These are phyloP conservation scores for Tragelaphus strepsiceros DNA, from an alignment of 2,113 vertebrate genomes.

Conservation along the genomic window DNA sequence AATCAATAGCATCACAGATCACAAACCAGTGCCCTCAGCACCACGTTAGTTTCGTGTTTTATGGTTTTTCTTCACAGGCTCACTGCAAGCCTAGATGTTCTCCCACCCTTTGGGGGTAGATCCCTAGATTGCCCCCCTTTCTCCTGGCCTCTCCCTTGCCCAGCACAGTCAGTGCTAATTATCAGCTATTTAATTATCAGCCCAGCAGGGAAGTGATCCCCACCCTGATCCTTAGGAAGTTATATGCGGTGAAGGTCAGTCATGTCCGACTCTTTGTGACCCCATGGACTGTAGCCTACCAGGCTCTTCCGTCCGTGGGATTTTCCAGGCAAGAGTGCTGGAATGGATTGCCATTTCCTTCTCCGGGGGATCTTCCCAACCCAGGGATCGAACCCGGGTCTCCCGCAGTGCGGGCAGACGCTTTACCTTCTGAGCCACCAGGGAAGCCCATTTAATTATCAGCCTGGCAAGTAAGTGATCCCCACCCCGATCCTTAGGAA, in stretches of 20 bases:
- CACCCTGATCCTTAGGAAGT: neutral
- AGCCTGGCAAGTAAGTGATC: neutral
- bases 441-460: conserved; percentile 36
- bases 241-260: neutral
- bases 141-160: neutral
- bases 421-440: no score
- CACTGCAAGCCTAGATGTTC: neutral
- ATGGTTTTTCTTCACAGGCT: neutral
- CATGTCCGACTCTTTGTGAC: fast-evolving
- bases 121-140: neutral
- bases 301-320: no score
- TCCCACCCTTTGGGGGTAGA: neutral
- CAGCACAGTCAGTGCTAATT: neutral
- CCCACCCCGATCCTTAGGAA: neutral
- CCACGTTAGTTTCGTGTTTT: neutral
- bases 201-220: neutral
- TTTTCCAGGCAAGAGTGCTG: no score
- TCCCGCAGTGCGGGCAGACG: no score
- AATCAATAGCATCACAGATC: neutral
- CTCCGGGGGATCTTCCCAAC: no score
- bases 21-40: neutral
- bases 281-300: no score
- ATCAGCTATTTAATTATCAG: conserved; percentile 53
- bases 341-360: no score
- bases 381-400: no score